Base-by-base conservation (phyloP, 2,888 invertebrate genomes). In the Drosophila formosana region DNA sequence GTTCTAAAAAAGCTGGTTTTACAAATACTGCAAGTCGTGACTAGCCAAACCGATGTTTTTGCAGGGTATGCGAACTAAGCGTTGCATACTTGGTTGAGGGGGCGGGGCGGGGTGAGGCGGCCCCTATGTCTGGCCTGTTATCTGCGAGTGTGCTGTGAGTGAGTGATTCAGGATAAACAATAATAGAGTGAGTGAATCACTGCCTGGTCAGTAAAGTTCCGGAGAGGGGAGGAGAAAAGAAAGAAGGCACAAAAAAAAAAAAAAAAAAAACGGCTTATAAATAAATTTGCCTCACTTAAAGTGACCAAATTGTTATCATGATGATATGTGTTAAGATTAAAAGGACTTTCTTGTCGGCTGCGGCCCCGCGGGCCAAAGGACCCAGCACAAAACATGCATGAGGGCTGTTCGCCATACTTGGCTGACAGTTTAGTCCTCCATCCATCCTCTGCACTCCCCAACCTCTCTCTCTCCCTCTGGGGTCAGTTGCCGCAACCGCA, bases 231-330 rank as follows among this genome's bases (percentile, higher is more conserved):
- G 7, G 5, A 13, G 9, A 18, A 49, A 23, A 3, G 37, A 18
- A 18, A 37, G 7, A 23, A n/a, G 5, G 25, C 4, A 52, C 4
- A 52, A 34, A 3, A 52, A 11, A 34, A 8, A 52, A 83, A 82
- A 88, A 80, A 85, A 89, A 83, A 82, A 88, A 80, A 85, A 89
- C 80, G 86, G 89, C 89, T 90, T 90, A 90, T 89, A 91, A 91
- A 91, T 92, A 91, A 91, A 92, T 91, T 91, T 92, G 91, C 90
- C 89, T 90, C 91, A 91, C 91, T 91, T 91, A 89, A 90, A 90
- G 91, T 91, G 91, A 91, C 91, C 92, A 90, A 89, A 91, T 92
- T 91, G 90, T 91, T 91, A 90, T 91, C 90, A 80, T 90, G 90
- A 91, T 90, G 90, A 91, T 91, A 89, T 90, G 89, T 89, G 91